Percentiles rank a stretch among this genome's conserved stretches.
These are phyloP conservation scores for Coilia nasus DNA, from an alignment of 2,797 vertebrate species.

Conservation along the genomic window DNA sequence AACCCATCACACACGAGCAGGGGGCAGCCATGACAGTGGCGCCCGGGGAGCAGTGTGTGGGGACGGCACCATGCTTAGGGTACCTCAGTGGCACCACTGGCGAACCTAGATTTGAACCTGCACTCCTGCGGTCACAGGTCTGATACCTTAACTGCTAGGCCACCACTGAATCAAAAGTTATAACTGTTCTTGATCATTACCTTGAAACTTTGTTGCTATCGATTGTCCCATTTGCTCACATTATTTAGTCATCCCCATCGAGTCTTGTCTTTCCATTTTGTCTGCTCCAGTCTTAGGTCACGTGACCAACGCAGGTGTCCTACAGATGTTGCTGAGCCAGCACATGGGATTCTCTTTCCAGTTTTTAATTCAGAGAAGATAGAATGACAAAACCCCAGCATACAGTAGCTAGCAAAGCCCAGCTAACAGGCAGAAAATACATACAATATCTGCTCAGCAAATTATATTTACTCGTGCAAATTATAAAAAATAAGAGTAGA, in stretches of 20 bases:
- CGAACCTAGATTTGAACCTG: too few relatives aligned
- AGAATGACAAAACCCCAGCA: slow-evolving; percentile 17
- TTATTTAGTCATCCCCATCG: background rate
- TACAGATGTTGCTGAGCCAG: slow-evolving; percentile 69
- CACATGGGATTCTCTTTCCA: slow-evolving; percentile 55
- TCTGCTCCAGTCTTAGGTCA: slow-evolving; percentile 58
- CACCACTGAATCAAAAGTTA: background rate
- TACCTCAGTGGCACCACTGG: too few relatives aligned
- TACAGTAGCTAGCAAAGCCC: slow-evolving; percentile 33
- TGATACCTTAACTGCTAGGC: too few relatives aligned
- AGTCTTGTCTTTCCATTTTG: background rate
- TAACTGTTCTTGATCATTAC: background rate
- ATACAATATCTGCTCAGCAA: background rate
- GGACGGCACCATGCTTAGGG: too few relatives aligned
- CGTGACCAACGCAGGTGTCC: slow-evolving; percentile 70
- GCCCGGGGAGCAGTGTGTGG: too few relatives aligned
- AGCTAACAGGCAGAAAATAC: background rate
- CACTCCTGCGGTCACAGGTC: too few relatives aligned
- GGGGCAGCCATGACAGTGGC: too few relatives aligned
- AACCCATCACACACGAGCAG: too few relatives aligned
- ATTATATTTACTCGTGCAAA: background rate
- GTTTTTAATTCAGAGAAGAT: slow-evolving; percentile 48
- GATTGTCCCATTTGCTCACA: background rate
- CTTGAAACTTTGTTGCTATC: background rate
- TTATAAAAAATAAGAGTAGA: background rate